Evolutionary conservation across 2,888 invertebrate species (phyloP).

Genomic region (Syrphus vitripennis): DNA sequence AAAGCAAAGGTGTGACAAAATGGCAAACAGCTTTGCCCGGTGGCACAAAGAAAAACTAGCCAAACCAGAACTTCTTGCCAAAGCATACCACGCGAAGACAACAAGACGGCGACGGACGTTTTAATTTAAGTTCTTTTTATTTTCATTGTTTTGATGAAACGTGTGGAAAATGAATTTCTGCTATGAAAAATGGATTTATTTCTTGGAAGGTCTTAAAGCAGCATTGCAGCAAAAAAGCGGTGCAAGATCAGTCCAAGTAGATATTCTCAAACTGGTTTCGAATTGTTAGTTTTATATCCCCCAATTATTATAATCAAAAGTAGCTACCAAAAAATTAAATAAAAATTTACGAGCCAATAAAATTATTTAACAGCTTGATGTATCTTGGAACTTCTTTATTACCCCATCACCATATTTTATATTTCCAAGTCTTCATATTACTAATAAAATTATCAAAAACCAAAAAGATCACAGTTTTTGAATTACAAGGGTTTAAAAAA

Average conservation of each 20-base stretch:
- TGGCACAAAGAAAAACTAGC: slow-evolving; percentile 28
- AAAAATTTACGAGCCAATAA: not conserved
- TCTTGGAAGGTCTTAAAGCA: not conserved
- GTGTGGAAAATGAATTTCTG: not conserved
- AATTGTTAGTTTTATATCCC: not conserved
- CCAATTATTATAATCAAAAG: not conserved
- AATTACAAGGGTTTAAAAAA: not conserved
- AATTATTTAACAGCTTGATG: not conserved
- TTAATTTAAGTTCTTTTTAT: slow-evolving; percentile 4
- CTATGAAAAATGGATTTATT: not conserved
- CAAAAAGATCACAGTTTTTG: not conserved
- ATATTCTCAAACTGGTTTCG: not conserved
- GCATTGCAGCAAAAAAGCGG: not conserved
- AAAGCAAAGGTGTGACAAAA: slow-evolving; percentile 46
- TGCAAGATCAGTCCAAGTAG: not conserved
- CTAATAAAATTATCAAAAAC: too few species aligned
- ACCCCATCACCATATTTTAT: too few species aligned
- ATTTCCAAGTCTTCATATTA: too few species aligned
- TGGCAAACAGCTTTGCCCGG: slow-evolving; percentile 29
- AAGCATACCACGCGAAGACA: not conserved
- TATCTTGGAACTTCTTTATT: not conserved
- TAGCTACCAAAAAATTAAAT: not conserved
- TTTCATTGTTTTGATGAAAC: not conserved
- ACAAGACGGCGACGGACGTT: too few species aligned
- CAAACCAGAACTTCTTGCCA: slow-evolving; percentile 1